A percentile compares a stretch with the other conserved stretches of the same genome.
Conservation (phyloP, 2,888 invertebrate species). For the Erannis defoliaria region DNA sequence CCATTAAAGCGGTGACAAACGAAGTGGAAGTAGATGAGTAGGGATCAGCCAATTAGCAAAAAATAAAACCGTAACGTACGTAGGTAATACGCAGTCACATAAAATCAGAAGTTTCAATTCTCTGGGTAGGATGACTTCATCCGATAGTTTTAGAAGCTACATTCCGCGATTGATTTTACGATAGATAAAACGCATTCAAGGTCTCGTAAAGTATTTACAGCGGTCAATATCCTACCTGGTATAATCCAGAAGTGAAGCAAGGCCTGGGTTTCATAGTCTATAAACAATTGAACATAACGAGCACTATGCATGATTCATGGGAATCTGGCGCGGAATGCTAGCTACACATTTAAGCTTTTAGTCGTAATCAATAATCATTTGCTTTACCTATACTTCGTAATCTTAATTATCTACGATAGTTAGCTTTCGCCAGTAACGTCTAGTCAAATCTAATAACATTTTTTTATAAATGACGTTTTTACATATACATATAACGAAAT, state of each 20-base stretch:
- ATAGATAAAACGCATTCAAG: constrained; percentile 27
- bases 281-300: constrained; percentile 5
- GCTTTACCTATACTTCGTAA: too few species aligned
- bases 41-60: neutral
- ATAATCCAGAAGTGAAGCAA: constrained; percentile 4
- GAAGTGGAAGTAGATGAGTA: too few species aligned
- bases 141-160: constrained; percentile 14
- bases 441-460: too few species aligned
- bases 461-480: too few species aligned
- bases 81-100: neutral
- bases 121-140: constrained; percentile 3
- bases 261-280: constrained; percentile 1
- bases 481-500: too few species aligned
- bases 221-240: constrained; percentile 25
- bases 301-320: constrained; percentile 6
- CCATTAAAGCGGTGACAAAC: neutral
- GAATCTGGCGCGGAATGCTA: too few species aligned
- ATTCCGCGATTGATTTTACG: constrained; percentile 32
- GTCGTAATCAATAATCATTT: neutral
- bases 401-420: too few species aligned
- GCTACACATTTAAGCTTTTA: neutral
- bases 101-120: constrained; percentile 5
- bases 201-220: constrained; percentile 32
- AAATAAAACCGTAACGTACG: too few species aligned
- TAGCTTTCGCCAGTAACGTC: too few species aligned